phyloP scores from a whole-genome alignment of 2,797 vertebrate genomes.

The Sebastes dallii region DNA sequence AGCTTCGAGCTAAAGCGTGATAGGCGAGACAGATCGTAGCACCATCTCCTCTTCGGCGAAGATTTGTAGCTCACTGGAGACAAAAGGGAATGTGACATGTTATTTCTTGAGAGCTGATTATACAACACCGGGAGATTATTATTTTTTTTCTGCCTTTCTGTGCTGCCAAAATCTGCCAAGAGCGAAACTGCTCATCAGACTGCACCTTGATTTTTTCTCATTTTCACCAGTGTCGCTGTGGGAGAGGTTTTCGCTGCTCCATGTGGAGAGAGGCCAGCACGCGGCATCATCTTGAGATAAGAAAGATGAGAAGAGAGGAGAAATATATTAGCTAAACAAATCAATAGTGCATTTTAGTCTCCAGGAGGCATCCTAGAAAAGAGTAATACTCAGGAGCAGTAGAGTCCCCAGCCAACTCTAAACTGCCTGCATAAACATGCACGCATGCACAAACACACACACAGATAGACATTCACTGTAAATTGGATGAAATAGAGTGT shows the following conservation, averaged over 20 bases:
- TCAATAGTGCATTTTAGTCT: conserved; percentile 76
- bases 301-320: conserved; percentile 39
- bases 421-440: conserved; percentile 27
- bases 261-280: conserved; percentile 26
- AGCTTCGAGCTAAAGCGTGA: conserved; percentile 36
- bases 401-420: conserved; percentile 38
- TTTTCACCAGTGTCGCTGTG: conserved; percentile 13
- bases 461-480: conserved; percentile 37
- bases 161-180: not conserved
- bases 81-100: conserved; percentile 17
- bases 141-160: not conserved
- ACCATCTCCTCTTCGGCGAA: conserved; percentile 6
- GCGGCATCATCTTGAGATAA: conserved; percentile 23
- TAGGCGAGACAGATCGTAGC: conserved; percentile 31
- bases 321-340: conserved; percentile 79
- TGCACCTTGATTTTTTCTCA: conserved; percentile 28
- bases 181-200: conserved; percentile 2
- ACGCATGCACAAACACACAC: conserved; percentile 19
- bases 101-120: conserved; percentile 33
- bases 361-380: conserved; percentile 61
- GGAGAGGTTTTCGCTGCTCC: conserved; percentile 1
- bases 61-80: conserved; percentile 19
- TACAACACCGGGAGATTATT: not conserved
- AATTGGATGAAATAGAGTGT: conserved; percentile 63
- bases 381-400: conserved; percentile 59